Conservation (phyloP, 2,888 invertebrate genomes). For the Leptura quadrifasciata region DNA sequence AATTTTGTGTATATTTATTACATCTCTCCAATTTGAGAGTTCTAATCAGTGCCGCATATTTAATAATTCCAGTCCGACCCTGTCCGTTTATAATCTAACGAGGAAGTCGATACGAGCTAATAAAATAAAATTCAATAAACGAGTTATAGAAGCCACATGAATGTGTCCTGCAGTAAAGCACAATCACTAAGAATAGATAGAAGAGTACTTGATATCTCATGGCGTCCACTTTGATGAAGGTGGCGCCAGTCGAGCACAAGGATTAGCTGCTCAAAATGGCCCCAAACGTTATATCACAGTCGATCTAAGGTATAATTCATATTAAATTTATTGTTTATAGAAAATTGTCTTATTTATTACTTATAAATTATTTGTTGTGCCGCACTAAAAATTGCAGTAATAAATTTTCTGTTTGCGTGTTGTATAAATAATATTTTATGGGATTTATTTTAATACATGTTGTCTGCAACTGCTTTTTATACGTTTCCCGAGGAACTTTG, state of each 20-base stretch:
- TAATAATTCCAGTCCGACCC: conserved; percentile 8
- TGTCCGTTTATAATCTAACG: not conserved
- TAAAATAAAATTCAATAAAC: conserved; percentile 30
- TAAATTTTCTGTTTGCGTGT: conserved; percentile 41
- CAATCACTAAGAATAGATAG: conserved; percentile 7
- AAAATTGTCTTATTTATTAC: conserved; percentile 38
- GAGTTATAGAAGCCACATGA: conserved; percentile 21
- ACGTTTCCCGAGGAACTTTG: not conserved
- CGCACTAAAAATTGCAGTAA: conserved; percentile 30
- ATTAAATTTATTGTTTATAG: conserved; percentile 43
- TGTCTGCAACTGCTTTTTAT: conserved; percentile 13
- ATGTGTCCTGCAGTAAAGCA: conserved; percentile 22
- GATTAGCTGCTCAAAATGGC: conserved; percentile 3
- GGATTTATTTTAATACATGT: conserved; percentile 12
- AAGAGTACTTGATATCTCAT: conserved; percentile 15
- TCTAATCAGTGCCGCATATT: not conserved
- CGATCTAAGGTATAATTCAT: conserved; percentile 26
- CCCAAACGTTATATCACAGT: conserved; percentile 19
- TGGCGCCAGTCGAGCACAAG: conserved; percentile 15
- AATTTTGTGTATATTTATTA: no score
- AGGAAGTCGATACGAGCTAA: conserved; percentile 23
- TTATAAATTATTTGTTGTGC: conserved; percentile 38
- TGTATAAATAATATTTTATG: conserved; percentile 39
- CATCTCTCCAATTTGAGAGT: not conserved
- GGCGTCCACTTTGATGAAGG: conserved; percentile 4